Percentiles rank a stretch among this genome's conserved stretches.
Evolutionary conservation across 2,797 vertebrate species (phyloP).

Genomic region (Propithecus deckenii): DNA sequence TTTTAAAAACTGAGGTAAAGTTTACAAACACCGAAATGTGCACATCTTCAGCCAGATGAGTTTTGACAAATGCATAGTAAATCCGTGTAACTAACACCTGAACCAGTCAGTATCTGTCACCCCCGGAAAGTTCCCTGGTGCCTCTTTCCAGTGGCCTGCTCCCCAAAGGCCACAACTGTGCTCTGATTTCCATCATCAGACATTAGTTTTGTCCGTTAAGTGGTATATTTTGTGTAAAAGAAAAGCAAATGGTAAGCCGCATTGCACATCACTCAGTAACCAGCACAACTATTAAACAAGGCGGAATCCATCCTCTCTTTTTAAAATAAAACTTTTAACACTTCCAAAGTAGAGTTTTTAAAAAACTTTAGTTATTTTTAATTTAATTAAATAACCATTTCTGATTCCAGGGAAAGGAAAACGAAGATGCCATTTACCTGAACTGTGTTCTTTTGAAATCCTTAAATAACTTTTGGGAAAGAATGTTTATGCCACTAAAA

Average conservation of each 20-base stretch:
- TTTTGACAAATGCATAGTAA: background rate
- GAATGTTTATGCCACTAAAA: background rate
- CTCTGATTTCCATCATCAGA: background rate
- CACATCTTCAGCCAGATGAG: background rate
- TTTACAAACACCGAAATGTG: background rate
- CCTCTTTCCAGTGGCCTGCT: background rate
- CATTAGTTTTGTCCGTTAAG: background rate
- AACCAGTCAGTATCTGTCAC: background rate
- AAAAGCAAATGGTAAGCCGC: background rate
- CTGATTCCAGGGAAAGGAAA: background rate
- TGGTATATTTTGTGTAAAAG: background rate
- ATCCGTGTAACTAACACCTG: background rate
- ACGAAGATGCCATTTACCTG: background rate
- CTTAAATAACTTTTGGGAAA: background rate
- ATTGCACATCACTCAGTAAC: background rate
- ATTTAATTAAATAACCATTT: background rate
- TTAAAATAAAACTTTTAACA: background rate
- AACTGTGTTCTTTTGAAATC: conserved; percentile 45
- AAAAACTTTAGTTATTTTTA: background rate
- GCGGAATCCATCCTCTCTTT: background rate
- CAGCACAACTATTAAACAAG: background rate
- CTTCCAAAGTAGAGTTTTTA: background rate
- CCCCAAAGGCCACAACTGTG: background rate
- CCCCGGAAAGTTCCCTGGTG: background rate
- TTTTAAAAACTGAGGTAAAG: conserved; percentile 5